Base-by-base conservation (phyloP, 2,113 vertebrate species). In the Planiliza haematocheilus region DNA sequence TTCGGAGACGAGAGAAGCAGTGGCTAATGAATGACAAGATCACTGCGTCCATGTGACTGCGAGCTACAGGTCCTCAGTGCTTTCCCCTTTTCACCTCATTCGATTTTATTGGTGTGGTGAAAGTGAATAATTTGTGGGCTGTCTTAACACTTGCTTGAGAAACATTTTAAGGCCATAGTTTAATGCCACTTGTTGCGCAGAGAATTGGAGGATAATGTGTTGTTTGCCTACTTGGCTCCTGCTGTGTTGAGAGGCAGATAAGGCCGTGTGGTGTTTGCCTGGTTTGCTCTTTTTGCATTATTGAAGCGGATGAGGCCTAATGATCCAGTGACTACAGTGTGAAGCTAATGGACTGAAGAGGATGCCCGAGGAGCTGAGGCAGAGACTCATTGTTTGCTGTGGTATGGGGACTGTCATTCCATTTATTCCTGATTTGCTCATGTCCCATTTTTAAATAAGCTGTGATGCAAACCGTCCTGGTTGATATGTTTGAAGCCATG, bases 281-380 rank as follows among this genome's bases (percentile, higher is more conserved):
- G 66, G 34, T 85, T 90, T 89, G 83, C 86, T 90, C 84, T 90
- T 91, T 90, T 84, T 92, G 89, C 83, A 92, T 91, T 91, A 92
- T 92, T 92, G 83, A 91, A 89, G 87, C 57, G 46, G 79, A 79
- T 87, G 83, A 53, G 30, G 60, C 75, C 87, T 89, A 90, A 88
- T 91, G 84, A 92, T 81, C 65, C 76, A 39, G 51, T 51, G 62
- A 74, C 82, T 84, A 71, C 39, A 50, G 72, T 17, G 51, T 70
- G 34, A 73, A 68, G 59, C 63, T 79, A 83, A 83, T 81, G 56
- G 78, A 79, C 18, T 74, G 38, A 46, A 73, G 66, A 24, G 34
- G 52, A 77, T 49, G 65, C 18, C 50, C 4, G 14, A 49, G 13
- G 39, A 83, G 21, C 56, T 21, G 8, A 36, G 10, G 30, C 20